Conservation (phyloP, 53 echinoderm and acorn worm genomes). For the Astropecten irregularis region DNA sequence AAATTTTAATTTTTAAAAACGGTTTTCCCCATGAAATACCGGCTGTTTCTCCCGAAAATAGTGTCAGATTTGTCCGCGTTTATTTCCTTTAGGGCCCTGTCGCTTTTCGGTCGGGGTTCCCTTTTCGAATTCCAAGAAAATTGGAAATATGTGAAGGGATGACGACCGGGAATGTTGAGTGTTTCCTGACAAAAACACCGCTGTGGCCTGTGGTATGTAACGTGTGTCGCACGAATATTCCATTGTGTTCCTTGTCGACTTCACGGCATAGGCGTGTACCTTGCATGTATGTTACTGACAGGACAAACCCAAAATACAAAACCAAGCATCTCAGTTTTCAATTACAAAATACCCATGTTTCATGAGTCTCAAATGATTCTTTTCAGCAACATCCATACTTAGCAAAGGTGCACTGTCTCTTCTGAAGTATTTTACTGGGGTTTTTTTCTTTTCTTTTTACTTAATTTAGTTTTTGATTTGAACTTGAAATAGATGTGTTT, state of each 20-base stretch:
- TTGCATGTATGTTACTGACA: too few species aligned
- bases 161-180: conserved; percentile 3
- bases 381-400: too few species aligned
- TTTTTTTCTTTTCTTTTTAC: too few species aligned
- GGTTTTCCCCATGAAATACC: conserved; percentile 9
- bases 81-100: background rate
- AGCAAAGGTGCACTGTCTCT: too few species aligned
- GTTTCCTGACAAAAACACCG: conserved; percentile 56
- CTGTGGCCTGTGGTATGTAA: background rate
- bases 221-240: conserved; percentile 14
- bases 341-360: too few species aligned
- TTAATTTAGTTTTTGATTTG: too few species aligned
- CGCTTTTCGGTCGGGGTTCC: background rate
- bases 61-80: conserved; percentile 31
- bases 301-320: too few species aligned
- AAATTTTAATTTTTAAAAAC: background rate
- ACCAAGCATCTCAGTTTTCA: too few species aligned
- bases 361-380: too few species aligned
- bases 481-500: too few species aligned
- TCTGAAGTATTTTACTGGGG: too few species aligned
- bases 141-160: conserved; percentile 50
- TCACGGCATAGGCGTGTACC: conserved; percentile 18
- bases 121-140: background rate
- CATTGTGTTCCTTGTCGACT: conserved; percentile 29
- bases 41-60: background rate